phyloP scores from a whole-genome alignment of 1,140 invertebrate species.

The Eupristina koningsbergeri region DNA sequence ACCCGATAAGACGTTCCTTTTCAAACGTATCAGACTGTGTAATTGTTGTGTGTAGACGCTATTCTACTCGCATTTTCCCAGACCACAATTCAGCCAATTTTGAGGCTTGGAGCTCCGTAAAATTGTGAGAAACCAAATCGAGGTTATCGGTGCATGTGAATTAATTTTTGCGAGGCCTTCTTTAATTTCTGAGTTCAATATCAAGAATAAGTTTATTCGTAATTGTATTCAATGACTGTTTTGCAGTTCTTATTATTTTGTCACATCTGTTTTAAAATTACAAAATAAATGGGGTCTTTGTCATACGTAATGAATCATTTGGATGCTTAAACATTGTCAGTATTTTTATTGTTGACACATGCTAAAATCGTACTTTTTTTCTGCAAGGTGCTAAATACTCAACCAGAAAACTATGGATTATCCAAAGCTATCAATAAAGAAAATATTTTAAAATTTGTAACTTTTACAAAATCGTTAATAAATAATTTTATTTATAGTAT shows the following conservation, averaged over 20 bases:
- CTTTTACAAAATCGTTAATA: background rate
- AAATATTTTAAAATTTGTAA: background rate
- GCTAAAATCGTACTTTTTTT: background rate
- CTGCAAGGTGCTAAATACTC: background rate
- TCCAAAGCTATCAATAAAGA: background rate
- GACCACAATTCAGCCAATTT: conserved; percentile 27
- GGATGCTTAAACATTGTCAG: background rate
- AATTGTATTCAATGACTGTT: background rate
- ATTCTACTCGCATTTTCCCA: conserved; percentile 35
- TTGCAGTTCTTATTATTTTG: background rate
- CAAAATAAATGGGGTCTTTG: too few species aligned
- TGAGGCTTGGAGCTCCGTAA: background rate
- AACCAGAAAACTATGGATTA: background rate
- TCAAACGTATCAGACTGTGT: conserved; percentile 69
- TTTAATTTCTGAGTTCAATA: background rate
- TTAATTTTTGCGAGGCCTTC: background rate
- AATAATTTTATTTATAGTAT: background rate
- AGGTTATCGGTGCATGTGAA: background rate
- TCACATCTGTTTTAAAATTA: background rate
- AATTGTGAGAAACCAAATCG: background rate
- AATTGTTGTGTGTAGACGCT: conserved; percentile 58
- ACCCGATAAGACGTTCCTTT: conserved; percentile 63
- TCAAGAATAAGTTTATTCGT: background rate
- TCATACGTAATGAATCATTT: too few species aligned
- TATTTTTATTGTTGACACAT: background rate